phyloP scores from a whole-genome alignment of 2,888 invertebrate genomes.

The Tetranychus truncatus region DNA sequence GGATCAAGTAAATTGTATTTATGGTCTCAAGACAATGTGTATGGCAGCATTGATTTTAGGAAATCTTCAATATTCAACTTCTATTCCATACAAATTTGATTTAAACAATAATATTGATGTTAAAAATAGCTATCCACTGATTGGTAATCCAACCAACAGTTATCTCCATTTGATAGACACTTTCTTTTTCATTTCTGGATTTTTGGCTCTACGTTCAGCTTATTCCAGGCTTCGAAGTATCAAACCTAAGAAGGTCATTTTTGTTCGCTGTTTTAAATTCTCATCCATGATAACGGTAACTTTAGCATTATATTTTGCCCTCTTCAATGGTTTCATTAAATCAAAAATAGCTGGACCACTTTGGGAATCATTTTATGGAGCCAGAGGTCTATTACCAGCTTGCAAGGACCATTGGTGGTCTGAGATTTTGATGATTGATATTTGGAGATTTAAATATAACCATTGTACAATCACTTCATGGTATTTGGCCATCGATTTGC shows the following conservation, averaged over 20 bases:
- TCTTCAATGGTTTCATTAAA: neutral
- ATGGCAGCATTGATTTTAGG: neutral
- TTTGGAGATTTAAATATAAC: conserved; percentile 1
- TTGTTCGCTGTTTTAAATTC: neutral
- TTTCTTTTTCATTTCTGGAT: conserved; percentile 3
- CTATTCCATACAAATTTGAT: neutral
- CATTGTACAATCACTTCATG: neutral
- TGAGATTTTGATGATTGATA: neutral
- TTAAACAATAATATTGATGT: neutral
- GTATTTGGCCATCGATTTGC: neutral
- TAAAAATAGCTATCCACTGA: neutral
- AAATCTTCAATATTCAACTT: neutral
- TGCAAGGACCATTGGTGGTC: conserved; percentile 7
- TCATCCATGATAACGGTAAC: neutral
- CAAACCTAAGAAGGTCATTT: neutral
- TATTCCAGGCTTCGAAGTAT: neutral
- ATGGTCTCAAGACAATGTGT: neutral
- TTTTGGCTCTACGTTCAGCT: neutral
- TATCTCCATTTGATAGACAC: neutral
- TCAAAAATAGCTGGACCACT: neutral
- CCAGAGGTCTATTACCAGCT: neutral
- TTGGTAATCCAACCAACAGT: neutral
- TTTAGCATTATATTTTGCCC: neutral
- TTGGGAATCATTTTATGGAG: neutral
- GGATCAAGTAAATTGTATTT: neutral